Evolutionary conservation across 2,113 vertebrate genomes (phyloP).

Genomic region (Festucalex cinctus): DNA sequence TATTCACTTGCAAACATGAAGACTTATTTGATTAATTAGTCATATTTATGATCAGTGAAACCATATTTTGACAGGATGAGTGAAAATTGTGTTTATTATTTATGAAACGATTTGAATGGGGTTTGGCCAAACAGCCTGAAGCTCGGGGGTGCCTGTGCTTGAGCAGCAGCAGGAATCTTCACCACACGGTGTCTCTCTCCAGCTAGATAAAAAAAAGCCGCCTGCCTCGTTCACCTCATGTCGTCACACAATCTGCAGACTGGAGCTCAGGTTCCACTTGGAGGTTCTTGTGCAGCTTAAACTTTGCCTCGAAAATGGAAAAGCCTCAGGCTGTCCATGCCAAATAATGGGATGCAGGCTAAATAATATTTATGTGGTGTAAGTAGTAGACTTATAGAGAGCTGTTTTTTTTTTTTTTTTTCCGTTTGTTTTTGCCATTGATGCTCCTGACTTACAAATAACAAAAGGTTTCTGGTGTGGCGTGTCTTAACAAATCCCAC

Average conservation of each 20-base stretch:
- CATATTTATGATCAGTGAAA: not conserved
- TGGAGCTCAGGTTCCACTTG: conserved; percentile 26
- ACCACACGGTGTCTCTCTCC: conserved; percentile 82
- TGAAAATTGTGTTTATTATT: not conserved
- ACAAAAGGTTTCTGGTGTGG: not conserved
- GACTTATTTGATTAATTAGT: conserved; percentile 5
- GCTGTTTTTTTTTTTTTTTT: not conserved
- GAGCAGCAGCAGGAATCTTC: conserved; percentile 62
- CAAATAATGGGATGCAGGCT: conserved; percentile 33
- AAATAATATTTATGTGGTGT: conserved; percentile 49
- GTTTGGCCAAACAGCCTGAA: not conserved
- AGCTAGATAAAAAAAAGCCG: conserved; percentile 72
- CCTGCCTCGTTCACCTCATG: conserved; percentile 41
- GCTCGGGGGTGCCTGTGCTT: conserved; percentile 34
- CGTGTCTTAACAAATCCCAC: not conserved
- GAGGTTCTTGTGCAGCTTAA: conserved; percentile 34
- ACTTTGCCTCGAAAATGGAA: conserved; percentile 44
- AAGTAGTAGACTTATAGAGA: conserved; percentile 61
- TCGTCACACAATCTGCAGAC: conserved; percentile 43
- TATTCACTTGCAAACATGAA: conserved; percentile 33
- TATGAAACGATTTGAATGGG: not conserved
- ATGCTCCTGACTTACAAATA: not conserved
- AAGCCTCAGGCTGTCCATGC: conserved; percentile 36
- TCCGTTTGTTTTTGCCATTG: not conserved
- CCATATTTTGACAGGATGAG: not conserved